Base-by-base conservation (phyloP, 2,113 vertebrate genomes). In the Microtus ochrogaster region DNA sequence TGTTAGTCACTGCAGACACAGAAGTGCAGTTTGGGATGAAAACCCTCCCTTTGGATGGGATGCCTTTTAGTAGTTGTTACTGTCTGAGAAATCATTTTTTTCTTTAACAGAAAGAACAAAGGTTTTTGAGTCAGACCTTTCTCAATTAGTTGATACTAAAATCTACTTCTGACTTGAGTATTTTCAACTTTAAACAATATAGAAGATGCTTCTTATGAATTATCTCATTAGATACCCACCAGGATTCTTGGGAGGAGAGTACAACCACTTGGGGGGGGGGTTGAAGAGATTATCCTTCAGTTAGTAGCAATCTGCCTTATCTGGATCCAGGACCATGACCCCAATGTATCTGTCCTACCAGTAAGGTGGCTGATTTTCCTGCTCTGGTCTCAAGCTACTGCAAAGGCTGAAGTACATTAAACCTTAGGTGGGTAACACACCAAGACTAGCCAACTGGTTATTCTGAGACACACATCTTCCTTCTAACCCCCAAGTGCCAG, bases 1-100 rank as follows among this genome's bases (percentile, higher is more conserved):
- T 66, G 70, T 58, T 58, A 58, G n/a, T 88, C 44, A 66, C 4
- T 92, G 61, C 78, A 96, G 89, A 95, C 19, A 74, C 7, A 30
- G 19, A 58, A 58, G 66, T 93, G 4, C 81, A 72, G 88, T 94
- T 39, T 81, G 77, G 28, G 63, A 58, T 91, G 76, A 94, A 93
- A 89, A 66, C 39, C 13, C 24, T 77, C 70, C 79, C 30, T 78
- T 91, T 94, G 24, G 81, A 77, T 72, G 83, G 79, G 82, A 68
- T 96, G 68, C 14, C 63, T 93, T 95, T 92, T 92, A 85, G 28
- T 92, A 82, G n/a, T 49, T 94, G 33, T 96, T 63, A 81, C 63
- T 90, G 52, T 52, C n/a, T 39, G 55, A 85, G 30, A 68, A 85
- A 47, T 76, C 0, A 82, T 89, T 92, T 90, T 41, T 41, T 79